Base-by-base conservation (phyloP, 53 echinoderm and acorn worm genomes). In the Holothuria leucospilota region DNA sequence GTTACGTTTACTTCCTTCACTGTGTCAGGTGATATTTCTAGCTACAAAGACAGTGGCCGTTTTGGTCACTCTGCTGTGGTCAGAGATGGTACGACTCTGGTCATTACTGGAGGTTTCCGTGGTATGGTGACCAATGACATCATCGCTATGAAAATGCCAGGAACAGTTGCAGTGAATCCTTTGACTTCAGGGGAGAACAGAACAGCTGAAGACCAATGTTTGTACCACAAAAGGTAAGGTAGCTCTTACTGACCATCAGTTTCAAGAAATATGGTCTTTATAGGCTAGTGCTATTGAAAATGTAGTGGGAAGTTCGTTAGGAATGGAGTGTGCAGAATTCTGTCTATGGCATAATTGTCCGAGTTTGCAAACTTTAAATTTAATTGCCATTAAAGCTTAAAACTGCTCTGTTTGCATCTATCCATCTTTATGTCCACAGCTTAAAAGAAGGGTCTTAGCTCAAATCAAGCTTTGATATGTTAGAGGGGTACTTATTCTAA, bases 51-150 rank as follows among this genome's bases (percentile, higher is more conserved):
- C 77, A 8, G 68, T 42, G 98, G 98, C 41, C 87, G 98, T 29
- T 98, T 98, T 85, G 95, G 93, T 18, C 98, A 98, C 24, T 91
- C 89, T 29, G 84, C 98, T 2, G 92, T 93, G 0, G 98, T 98
- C 40, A 90, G 98, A 39, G 93, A 98, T 82, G 93, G 85, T 30
- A 93, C 91, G 29, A 98, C 93, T 7, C 82, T 98, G n/a, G 64
- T 98, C 6, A 64, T 98, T 13, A 82, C 88, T 5, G 98, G 95
- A 4, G 98, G 95, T 8, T 98, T 89, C 66, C 90, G 84, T 61
- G 98, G 95, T 0, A 46, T 71, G 0, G 85, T 86, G 0, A 39
- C 81, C 51, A 58, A 82, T 14, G 96, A 96, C 67, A 49, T 95
- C 26, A 59, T 94, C 0, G 96, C 96, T 6, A 30, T 92, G 41